These are phyloP conservation scores for Calonectris borealis DNA, from an alignment of 2,113 vertebrate genomes.

Conservation along the genomic window DNA sequence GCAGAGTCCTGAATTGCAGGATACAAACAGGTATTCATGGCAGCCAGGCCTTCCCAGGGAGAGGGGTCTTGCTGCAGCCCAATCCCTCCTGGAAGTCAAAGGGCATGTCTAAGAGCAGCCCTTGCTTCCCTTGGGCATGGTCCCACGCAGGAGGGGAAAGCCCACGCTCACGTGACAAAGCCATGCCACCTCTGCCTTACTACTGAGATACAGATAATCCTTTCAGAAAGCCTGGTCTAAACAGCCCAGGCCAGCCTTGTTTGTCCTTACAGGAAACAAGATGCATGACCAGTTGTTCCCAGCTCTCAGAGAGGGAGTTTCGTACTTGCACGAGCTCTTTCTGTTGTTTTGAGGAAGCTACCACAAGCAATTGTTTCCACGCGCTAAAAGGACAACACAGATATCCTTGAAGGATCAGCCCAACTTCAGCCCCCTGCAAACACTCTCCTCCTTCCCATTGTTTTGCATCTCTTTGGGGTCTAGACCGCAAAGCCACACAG, in stretches of 20 bases:
- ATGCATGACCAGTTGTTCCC: background rate
- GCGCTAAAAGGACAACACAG: background rate
- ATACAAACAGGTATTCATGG: background rate
- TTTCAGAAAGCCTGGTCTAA: background rate
- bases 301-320: background rate
- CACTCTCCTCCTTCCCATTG: background rate
- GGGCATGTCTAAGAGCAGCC: background rate
- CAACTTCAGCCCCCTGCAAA: background rate
- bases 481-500: background rate
- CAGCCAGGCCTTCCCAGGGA: background rate
- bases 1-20: background rate
- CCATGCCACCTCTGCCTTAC: background rate
- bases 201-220: background rate
- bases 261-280: background rate
- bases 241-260: background rate
- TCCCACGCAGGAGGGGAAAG: fast-evolving
- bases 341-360: background rate
- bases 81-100: background rate
- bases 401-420: background rate
- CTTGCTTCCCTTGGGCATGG: background rate
- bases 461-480: background rate
- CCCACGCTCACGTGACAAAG: fast-evolving
- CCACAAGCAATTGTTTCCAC: background rate
- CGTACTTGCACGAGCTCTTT: fast-evolving
- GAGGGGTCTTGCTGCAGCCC: background rate